Evolutionary conservation across 2,113 vertebrate genomes (phyloP).

Genomic region (Calidris pygmaea): DNA sequence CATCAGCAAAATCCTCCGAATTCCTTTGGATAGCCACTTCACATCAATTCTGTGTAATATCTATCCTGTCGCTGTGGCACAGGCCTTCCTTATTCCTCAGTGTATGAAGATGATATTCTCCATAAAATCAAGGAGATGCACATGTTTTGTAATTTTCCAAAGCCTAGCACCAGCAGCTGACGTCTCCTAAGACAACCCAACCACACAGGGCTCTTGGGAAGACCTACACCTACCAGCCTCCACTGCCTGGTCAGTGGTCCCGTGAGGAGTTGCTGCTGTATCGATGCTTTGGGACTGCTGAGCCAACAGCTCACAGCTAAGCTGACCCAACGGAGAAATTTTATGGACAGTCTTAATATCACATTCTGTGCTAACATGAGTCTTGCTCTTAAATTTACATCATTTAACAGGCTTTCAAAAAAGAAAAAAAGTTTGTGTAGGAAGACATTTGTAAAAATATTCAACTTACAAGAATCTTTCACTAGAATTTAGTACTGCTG

Average conservation of each 20-base stretch:
- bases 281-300: accelerated
- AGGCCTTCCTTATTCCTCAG: neutral
- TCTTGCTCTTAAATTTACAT: neutral
- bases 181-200: neutral
- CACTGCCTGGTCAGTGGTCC: neutral
- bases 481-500: neutral
- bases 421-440: neutral
- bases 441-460: neutral
- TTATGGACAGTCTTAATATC: neutral
- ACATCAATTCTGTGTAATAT: accelerated
- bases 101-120: neutral
- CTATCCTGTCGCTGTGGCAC: neutral
- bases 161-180: neutral
- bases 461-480: neutral
- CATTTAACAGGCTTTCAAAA: neutral
- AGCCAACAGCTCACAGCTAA: neutral
- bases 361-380: neutral
- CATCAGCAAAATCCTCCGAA: neutral
- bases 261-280: neutral
- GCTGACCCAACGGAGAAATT: neutral
- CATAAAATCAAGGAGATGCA: neutral
- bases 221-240: neutral
- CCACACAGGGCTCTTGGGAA: accelerated
- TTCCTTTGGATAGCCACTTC: neutral
- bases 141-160: neutral